Percentiles rank a stretch among this genome's conserved stretches.
Evolutionary conservation across 2,113 vertebrate genomes (phyloP).

Genomic region (Lota lota): DNA sequence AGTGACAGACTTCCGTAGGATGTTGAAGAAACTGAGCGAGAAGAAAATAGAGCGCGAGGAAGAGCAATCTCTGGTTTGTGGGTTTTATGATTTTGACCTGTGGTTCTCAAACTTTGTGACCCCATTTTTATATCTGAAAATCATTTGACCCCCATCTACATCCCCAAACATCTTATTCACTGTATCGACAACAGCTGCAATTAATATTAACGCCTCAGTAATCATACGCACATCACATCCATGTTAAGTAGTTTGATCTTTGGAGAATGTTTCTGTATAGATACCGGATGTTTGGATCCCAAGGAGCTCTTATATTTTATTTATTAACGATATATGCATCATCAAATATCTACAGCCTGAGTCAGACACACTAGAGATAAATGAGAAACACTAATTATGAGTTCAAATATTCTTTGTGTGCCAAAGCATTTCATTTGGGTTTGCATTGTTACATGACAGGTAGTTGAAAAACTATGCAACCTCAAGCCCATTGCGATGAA

Average conservation of each 20-base stretch:
- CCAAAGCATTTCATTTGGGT: background rate
- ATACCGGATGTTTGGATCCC: no score
- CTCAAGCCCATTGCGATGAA: constrained; percentile 76
- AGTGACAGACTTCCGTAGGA: constrained; percentile 82
- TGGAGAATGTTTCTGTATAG: no score
- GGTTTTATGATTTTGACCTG: background rate
- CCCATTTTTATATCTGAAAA: no score
- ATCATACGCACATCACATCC: no score
- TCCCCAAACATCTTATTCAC: no score
- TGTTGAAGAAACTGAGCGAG: constrained; percentile 82
- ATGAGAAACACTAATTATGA: background rate
- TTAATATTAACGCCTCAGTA: background rate
- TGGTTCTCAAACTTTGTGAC: background rate
- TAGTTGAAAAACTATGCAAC: constrained; percentile 71
- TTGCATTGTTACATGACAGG: constrained; percentile 52
- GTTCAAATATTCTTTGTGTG: background rate
- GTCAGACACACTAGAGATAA: background rate
- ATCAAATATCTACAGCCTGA: background rate
- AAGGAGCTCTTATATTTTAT: no score
- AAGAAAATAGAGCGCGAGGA: constrained; percentile 73
- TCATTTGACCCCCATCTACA: no score
- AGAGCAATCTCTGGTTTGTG: constrained; percentile 73
- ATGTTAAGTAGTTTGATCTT: no score
- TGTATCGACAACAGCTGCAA: no score
- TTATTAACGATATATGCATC: background rate